phyloP scores from a whole-genome alignment of 2,888 invertebrate genomes.

The Parnassius glacialis region DNA sequence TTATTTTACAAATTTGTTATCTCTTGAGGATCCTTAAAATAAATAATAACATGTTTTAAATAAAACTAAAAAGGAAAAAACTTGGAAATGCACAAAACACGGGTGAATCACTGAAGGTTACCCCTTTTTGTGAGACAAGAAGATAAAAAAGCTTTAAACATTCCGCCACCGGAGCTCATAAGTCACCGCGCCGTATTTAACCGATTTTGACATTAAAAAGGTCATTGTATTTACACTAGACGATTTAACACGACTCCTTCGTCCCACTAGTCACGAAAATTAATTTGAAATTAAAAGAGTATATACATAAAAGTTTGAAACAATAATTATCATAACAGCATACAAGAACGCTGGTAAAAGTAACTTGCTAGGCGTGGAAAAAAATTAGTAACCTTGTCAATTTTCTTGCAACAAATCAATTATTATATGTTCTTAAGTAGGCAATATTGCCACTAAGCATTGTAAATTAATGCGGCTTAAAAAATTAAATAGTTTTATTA shows the following conservation, averaged over 20 bases:
- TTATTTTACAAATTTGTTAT: too few relatives aligned
- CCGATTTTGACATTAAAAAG: constrained; percentile 42
- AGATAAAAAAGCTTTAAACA: constrained; percentile 33
- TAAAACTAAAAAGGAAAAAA: constrained; percentile 15
- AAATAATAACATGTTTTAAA: constrained; percentile 25
- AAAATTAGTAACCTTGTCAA: too few relatives aligned
- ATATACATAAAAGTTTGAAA: too few relatives aligned
- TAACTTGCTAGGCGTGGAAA: too few relatives aligned
- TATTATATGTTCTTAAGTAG: too few relatives aligned
- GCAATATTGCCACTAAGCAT: too few relatives aligned
- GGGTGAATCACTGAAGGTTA: constrained; percentile 39
- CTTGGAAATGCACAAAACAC: constrained; percentile 27
- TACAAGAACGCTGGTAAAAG: too few relatives aligned
- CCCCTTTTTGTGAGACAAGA: constrained; percentile 33
- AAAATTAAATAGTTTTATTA: too few relatives aligned
- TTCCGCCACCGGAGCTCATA: constrained; percentile 43
- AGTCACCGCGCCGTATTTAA: constrained; percentile 41
- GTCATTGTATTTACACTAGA: constrained; percentile 31
- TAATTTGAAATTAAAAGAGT: too few relatives aligned
- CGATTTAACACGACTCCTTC: constrained; percentile 27
- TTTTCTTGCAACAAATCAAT: too few relatives aligned
- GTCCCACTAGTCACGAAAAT: neutral
- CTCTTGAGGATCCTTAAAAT: constrained; percentile 19
- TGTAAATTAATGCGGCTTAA: too few relatives aligned
- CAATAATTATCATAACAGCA: too few relatives aligned